Percentiles rank a stretch among this genome's conserved stretches.
Evolutionary conservation across 2,888 invertebrate genomes (phyloP).

Genomic region (Sturmia bella): DNA sequence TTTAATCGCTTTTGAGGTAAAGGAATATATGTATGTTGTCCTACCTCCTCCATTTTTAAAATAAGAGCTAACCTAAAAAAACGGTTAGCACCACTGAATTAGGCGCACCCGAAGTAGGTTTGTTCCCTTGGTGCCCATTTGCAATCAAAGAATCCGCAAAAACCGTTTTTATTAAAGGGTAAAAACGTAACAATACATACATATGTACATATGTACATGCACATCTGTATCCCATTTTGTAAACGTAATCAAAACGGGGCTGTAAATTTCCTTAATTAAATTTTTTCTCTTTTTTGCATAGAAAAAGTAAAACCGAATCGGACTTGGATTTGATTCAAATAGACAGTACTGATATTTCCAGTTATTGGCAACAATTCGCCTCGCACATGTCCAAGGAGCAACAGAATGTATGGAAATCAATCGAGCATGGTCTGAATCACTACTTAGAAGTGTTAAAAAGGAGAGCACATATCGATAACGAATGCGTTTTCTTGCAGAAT

Average conservation of each 20-base stretch:
- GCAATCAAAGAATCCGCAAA: no score
- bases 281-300: conserved; percentile 26
- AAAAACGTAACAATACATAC: no score
- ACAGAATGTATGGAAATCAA: conserved; percentile 86
- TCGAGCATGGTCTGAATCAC: conserved; percentile 80
- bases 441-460: conserved; percentile 82
- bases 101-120: no score
- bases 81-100: no score
- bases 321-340: conserved; percentile 72
- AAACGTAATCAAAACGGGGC: not conserved
- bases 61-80: no score
- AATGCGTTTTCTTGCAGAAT: conserved; percentile 85
- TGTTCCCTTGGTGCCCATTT: no score
- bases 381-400: conserved; percentile 85
- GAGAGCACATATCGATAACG: conserved; percentile 85
- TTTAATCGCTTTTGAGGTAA: no score
- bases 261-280: not conserved
- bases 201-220: not conserved
- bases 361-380: conserved; percentile 87
- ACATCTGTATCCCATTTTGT: not conserved
- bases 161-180: no score
- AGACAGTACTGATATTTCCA: conserved; percentile 83
- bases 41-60: no score
- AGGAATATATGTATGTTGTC: no score
- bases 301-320: not conserved